Evolutionary conservation across 1,140 invertebrate genomes (phyloP).

Genomic region (Tetranychus urticae): DNA sequence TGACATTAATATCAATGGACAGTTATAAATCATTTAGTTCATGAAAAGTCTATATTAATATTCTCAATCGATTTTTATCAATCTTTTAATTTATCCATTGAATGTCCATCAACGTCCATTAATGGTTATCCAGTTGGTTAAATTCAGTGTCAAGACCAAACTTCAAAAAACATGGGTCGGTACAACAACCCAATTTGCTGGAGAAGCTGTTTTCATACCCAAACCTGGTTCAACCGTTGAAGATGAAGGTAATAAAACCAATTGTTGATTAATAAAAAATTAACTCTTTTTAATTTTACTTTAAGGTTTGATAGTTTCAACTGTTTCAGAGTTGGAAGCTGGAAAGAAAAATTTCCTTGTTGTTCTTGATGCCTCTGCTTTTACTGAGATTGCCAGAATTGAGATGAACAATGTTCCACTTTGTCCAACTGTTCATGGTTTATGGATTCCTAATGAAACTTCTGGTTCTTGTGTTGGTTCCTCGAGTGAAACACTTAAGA

Average conservation of each 20-base stretch:
- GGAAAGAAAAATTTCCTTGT: not conserved
- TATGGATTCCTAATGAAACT: not conserved
- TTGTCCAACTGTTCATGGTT: not conserved
- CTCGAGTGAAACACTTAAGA: too few species aligned
- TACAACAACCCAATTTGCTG: not conserved
- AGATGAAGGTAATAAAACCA: constrained; percentile 17
- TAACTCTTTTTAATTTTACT: not conserved
- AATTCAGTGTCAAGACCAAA: constrained; percentile 9
- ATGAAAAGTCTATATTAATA: too few species aligned
- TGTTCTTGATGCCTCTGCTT: not conserved
- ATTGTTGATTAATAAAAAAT: not conserved
- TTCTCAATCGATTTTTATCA: not conserved
- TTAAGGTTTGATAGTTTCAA: not conserved
- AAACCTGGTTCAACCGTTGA: constrained; percentile 16
- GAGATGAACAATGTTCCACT: not conserved
- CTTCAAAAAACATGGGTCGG: constrained; percentile 16
- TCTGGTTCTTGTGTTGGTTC: too few species aligned
- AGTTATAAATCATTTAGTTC: too few species aligned
- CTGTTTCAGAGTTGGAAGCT: not conserved
- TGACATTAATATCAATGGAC: not conserved
- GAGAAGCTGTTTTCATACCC: constrained; percentile 14
- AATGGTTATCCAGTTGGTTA: not conserved
- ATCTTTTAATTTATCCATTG: not conserved
- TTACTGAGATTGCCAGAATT: not conserved
- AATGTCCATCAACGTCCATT: not conserved